Conservation (phyloP, 2,888 invertebrate genomes). For the Biston betularia region DNA sequence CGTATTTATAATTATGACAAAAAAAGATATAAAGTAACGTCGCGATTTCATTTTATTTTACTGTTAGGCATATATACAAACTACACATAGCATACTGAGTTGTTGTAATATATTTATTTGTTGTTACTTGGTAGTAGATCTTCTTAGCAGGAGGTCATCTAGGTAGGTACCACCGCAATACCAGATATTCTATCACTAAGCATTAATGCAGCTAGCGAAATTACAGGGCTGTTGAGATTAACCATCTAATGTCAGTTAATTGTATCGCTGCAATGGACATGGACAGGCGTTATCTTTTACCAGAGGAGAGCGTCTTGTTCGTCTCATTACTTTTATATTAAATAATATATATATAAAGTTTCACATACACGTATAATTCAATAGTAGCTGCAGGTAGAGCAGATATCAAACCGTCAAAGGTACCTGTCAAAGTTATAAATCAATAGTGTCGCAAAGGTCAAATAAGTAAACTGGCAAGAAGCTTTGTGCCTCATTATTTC, state of each 20-base stretch:
- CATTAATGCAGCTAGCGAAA: too few relatives aligned
- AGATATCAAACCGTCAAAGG: conserved; percentile 29
- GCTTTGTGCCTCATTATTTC: neutral
- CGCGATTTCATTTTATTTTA: conserved; percentile 24
- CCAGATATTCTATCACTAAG: too few relatives aligned
- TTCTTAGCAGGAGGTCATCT: too few relatives aligned
- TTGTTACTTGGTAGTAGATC: too few relatives aligned
- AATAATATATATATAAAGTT: conserved; percentile 9
- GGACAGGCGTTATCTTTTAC: too few relatives aligned
- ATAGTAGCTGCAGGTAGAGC: conserved; percentile 21
- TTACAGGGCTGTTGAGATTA: too few relatives aligned
- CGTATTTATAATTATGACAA: neutral
- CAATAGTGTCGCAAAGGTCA: conserved; percentile 3
- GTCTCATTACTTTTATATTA: too few relatives aligned
- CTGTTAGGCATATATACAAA: conserved; percentile 16
- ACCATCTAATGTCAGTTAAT: neutral
- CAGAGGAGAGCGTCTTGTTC: too few relatives aligned
- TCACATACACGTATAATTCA: conserved; percentile 19
- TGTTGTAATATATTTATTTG: neutral
- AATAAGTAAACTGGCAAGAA: neutral
- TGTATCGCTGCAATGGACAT: too few relatives aligned
- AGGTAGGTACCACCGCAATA: too few relatives aligned
- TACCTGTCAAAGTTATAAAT: conserved; percentile 14
- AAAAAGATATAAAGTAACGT: conserved; percentile 7
- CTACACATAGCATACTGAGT: conserved; percentile 8